Base-by-base conservation (phyloP, 35 echinoderm and acorn worm species). In the Heliocidaris erythrogramma region DNA sequence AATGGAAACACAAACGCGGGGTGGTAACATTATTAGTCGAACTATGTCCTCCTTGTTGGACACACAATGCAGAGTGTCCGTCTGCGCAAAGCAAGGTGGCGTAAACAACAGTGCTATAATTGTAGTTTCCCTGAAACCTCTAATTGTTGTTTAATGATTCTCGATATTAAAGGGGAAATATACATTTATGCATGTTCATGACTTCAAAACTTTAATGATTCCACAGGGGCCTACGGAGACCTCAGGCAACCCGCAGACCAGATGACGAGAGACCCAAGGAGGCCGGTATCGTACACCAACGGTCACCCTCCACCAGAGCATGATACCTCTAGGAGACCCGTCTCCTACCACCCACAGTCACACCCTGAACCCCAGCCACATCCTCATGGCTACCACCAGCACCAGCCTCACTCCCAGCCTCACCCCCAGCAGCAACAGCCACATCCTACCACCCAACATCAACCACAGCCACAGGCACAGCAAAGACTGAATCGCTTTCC, bases 311-410 rank as follows among this genome's bases (percentile, higher is more conserved):
- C 65, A n/a, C 65, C 18, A n/a, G 65, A 78, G 65, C 27, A 78
- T n/a, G 87, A 89, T 47, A 14, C n/a, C 16, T 59, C 91, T 3
- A 18, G 91, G 48, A 92, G 91, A 29, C 91, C 91, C 6, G 91
- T 59, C 5, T 92, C 91, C 91, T 59, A 92, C 91, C 48, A 49
- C 17, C n/a, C 14, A 2, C 24, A 30, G 31, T 13, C 16, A 9
- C 91, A 92, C 48, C 31, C 4, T 16, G 91, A 92, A 59, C 49
- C 91, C 47, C 91, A 92, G 5, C 87, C 87, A 17, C 65, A 78
- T 21, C 65, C 65, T 27, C 87, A 89, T 89, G 31, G 87, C 9
- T 12, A 32, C 87, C 21, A 21, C 0, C 65, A 78, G 7, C 65
- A 56, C 7, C 52, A 56, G 31, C 85, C 27, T 17, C 85, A 86